phyloP scores from a whole-genome alignment of 2,113 vertebrate species.

The Pelobates fuscus region DNA sequence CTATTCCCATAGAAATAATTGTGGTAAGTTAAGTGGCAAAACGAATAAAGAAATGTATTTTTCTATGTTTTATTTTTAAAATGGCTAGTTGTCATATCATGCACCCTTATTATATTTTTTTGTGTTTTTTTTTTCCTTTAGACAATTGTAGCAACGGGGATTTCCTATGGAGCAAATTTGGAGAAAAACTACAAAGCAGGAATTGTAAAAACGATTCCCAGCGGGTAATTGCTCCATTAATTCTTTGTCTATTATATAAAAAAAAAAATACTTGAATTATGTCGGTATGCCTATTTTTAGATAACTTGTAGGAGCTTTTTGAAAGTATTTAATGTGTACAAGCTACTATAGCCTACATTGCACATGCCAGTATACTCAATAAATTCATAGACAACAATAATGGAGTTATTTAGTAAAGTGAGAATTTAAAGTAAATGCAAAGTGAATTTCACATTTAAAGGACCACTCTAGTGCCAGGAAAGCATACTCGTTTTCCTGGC shows the following conservation, averaged over 20 bases:
- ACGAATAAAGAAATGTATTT: constrained; percentile 6
- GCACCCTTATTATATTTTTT: constrained; percentile 28
- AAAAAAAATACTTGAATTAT: no score
- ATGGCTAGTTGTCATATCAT: background rate
- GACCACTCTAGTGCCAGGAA: no score
- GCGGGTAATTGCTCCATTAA: constrained; percentile 69
- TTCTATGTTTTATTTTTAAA: background rate
- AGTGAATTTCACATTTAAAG: no score
- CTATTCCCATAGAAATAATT: constrained; percentile 85
- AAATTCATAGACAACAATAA: no score
- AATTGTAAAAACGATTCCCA: constrained; percentile 80
- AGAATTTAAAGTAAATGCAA: no score
- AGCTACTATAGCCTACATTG: no score
- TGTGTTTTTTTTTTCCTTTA: constrained; percentile 64
- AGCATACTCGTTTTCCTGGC: no score
- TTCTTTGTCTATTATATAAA: background rate
- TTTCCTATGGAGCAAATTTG: constrained; percentile 78
- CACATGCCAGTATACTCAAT: no score
- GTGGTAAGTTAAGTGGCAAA: constrained; percentile 71
- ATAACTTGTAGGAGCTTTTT: no score
- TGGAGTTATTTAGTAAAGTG: no score
- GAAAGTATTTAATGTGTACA: no score
- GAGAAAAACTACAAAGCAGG: constrained; percentile 77
- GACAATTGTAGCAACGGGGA: constrained; percentile 80
- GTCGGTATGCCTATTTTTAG: no score